Evolutionary conservation across 2,113 vertebrate species (phyloP), one percentile per base, ranked within the genome.

Genomic region (Genyomyrus donnyi): DNA sequence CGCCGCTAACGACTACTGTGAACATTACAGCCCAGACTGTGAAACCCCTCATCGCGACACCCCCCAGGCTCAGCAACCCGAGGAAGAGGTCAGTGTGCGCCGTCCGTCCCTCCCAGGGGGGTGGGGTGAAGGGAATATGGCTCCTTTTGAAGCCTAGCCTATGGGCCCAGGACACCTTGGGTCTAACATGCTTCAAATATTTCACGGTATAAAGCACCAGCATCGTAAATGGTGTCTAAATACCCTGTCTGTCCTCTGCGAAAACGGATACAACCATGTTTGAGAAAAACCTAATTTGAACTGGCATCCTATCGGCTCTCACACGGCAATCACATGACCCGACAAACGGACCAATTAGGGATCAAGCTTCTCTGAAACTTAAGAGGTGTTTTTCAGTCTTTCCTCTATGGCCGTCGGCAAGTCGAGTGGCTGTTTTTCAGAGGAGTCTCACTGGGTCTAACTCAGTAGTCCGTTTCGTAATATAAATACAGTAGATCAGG

Each of bases 1-100:
- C 91, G 98, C 98, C 85, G 98, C 98, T 0, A 96, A 97, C 86
- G 98, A 99, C 95, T 99, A 99, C 94, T 99, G 98, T 94, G 98
- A 99, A 93, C 97, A 99, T 95, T 99, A 98, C 90, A 99, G 97
- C 92, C 98, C 98, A 0, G 98, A 99, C 96, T 99, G 98, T 95
- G 97, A 98, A 93, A 96, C 95, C 62, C 97, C 97, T 50, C 96
- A 96, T 90, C 95, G 97, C 86, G 95, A 96, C 92, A 93, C 95
- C 39, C 96, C 98, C 31, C 98, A 99, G 92, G 98, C 98, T 83
- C 98, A 99, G 93, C 97, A 99, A 93, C 97, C 98, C 27, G 97
- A 98, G 83, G 97, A 97, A 49, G 97, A 95, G 96, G 96, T 96
- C 85, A 93, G 96, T 94, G 80, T 90, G 15, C 2, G 10, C 13